Base-by-base conservation (phyloP, 2,888 invertebrate species). In the Tenthredo notha region DNA sequence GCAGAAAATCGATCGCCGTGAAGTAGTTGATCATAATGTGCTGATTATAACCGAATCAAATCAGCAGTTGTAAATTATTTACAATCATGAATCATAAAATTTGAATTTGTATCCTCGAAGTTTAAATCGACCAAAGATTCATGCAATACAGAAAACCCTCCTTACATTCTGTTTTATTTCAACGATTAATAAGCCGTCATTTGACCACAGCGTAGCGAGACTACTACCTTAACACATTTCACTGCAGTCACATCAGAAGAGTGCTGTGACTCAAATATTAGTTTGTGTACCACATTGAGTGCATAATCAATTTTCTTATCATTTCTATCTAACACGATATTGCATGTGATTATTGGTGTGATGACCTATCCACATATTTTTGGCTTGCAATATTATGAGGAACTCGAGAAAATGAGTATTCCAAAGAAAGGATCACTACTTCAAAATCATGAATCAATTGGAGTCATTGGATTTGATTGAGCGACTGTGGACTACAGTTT, bases 401-500 rank as follows among this genome's bases (percentile, higher is more conserved):
- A 21, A 61, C 25, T 54, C 21, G 21, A 61, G 21, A 61, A 25
- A 25, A 61, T 1, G 25, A 25, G 61, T 25, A 25, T 61, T 25
- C 61, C 61, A 25, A 70, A n/a, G n/a, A 18, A 33, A n/a, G 9
- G 37, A 70, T 70, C n/a, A 37, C 37, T 18, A 70, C 70, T 18
- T 18, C 40, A 37, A 70, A 9, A 70, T n/a, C n/a, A 37, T 74
- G 40, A 40, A 12, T n/a, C 25, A 15, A 33, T 15, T 67, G 18
- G 18, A 67, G 33, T 29, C 10, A 33, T 15, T 67, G 18, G 18
- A 67, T 67, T 29, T n/a, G 70, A 72, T 72, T n/a, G 29, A 58
- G 82, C 50, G 25, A 50, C 25, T 75, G 84, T 7, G 37, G 61
- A 12, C n/a, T 84, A 21, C 72, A 84, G n/a, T 37, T 29, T 67